Conservation (phyloP, 2,888 invertebrate species). For the Leptogaster cylindrica region DNA sequence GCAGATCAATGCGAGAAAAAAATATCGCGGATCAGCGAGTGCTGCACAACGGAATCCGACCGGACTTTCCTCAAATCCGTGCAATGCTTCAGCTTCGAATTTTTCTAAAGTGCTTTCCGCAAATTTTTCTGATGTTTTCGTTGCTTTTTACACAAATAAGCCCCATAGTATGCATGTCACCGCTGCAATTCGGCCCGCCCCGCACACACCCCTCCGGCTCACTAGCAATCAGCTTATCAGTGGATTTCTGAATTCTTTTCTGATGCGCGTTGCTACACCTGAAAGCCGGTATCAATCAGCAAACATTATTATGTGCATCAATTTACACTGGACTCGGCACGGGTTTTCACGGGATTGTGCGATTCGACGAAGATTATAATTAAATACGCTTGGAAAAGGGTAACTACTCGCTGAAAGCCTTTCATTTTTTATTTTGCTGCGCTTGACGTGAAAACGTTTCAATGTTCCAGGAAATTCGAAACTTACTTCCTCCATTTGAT, state of each 20-base stretch:
- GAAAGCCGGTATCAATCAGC: constrained; percentile 25
- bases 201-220: no score
- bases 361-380: no score
- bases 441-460: no score
- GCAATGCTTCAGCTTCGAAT: constrained; percentile 14
- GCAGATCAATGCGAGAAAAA: constrained; percentile 7
- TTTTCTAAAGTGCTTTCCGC: constrained; percentile 11
- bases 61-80: neutral
- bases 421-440: no score
- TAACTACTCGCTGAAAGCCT: no score
- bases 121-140: neutral
- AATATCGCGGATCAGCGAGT: constrained; percentile 8
- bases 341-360: no score
- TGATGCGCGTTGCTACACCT: neutral
- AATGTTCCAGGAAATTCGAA: no score
- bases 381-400: no score
- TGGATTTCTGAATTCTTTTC: constrained; percentile 18
- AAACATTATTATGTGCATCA: constrained; percentile 34
- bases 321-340: no score
- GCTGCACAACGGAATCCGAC: neutral
- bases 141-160: neutral
- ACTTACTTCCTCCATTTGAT: no score
- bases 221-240: constrained; percentile 19
- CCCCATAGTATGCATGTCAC: neutral
- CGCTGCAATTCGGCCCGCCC: neutral